Base-by-base conservation (phyloP, 2,113 vertebrate genomes). In the Strix uralensis region DNA sequence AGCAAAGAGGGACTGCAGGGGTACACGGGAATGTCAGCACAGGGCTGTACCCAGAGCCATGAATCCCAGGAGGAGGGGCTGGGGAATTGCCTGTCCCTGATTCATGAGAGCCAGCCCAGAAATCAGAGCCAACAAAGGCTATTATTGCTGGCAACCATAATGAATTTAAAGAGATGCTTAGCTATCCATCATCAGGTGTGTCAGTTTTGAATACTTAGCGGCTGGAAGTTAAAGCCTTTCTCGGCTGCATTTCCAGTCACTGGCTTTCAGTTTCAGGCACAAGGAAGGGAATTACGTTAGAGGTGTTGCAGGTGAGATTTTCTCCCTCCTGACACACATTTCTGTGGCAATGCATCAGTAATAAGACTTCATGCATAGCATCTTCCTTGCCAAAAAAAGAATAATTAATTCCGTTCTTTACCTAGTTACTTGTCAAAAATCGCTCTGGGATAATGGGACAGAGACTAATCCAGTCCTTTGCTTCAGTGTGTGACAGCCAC, bases 1-100 rank as follows among this genome's bases (percentile, higher is more conserved):
- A 92, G 70, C 30, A 40, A 8, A 54, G 85, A 70, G 44, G 61
- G 55, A 54, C 59, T 15, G 55, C 1, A 21, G 54, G 59, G 49
- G 44, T 15, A 46, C 4, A 1, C 0, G 2, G 77, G 78, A 65
- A 66, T 1, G 3, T 32, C 4, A 0, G 38, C 0, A 0, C 7
- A 12, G 23, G 38, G 73, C 40, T 88, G 59, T 6, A 49, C 52
- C 69, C 69, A 21, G 55, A 58, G 55, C 81, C 3, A 5, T 7
- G 17, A 32, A 26, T 86, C 62, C 6, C 57, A 25, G 47, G 65
- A 77, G 69, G 27, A 71, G 23, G 27, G 65, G 30, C 74, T 9
- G 57, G 80, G 89, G 66, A 86, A 38, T 15, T 9, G 29, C 27
- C n/a, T 73, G 89, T 42, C 55, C 82, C 81, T 12, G 8, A 2